A percentile compares a stretch with the other conserved stretches of the same genome.
phyloP scores from a whole-genome alignment of 2,113 vertebrate species.

The Morone chrysops region DNA sequence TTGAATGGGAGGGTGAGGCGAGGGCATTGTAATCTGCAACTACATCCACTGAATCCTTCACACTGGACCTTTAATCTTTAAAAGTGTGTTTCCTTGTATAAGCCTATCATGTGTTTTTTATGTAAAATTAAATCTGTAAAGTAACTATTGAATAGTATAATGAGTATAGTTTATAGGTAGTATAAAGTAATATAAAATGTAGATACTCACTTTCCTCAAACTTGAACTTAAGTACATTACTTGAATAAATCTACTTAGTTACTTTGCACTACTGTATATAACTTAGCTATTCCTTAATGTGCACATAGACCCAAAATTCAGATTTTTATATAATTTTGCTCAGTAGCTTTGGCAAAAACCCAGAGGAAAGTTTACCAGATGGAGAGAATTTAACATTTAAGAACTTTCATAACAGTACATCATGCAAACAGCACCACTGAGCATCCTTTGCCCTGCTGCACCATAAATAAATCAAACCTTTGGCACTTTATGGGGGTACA shows the following conservation, averaged over 20 bases:
- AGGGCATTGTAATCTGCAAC: too few relatives aligned
- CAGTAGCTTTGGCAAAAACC: neutral
- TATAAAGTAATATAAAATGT: neutral
- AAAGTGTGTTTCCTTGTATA: neutral
- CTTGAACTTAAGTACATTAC: neutral
- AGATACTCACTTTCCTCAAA: neutral
- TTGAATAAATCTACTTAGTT: neutral
- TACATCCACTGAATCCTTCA: too few relatives aligned
- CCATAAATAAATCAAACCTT: conserved; percentile 37
- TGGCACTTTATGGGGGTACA: conserved; percentile 19
- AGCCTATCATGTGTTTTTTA: neutral
- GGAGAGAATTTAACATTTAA: conserved; percentile 31
- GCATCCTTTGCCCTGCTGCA: conserved; percentile 20
- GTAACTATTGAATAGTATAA: too few relatives aligned
- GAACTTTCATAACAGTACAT: conserved; percentile 42
- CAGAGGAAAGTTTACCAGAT: conserved; percentile 27
- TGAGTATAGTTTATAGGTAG: too few relatives aligned
- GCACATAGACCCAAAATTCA: neutral
- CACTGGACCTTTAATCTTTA: neutral
- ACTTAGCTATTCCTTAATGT: neutral
- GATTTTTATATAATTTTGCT: neutral
- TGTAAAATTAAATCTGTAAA: neutral
- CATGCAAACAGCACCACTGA: conserved; percentile 38
- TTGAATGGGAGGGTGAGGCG: too few relatives aligned
- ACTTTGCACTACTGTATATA: neutral